phyloP scores from a whole-genome alignment of 2,888 invertebrate genomes.

The Gerris lacustris region DNA sequence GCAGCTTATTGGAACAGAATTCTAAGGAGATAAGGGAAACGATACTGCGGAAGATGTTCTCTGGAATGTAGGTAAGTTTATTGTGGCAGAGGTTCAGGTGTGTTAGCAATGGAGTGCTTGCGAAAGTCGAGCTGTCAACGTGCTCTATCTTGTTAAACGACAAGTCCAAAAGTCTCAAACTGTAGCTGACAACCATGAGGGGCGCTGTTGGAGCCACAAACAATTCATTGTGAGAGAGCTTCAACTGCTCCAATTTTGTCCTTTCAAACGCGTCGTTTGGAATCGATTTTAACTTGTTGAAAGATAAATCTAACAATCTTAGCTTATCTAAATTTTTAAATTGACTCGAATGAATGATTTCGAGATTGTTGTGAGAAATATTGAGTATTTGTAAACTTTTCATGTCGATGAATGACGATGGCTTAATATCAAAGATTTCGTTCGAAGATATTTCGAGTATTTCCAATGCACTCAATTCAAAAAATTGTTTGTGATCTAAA shows the following conservation, averaged over 20 bases:
- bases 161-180: constrained; percentile 62
- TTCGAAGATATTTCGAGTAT: constrained; percentile 62
- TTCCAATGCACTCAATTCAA: constrained; percentile 55
- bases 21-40: constrained; percentile 66
- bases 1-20: constrained; percentile 64
- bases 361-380: constrained; percentile 60
- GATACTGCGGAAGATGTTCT: constrained; percentile 75
- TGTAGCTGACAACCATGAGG: constrained; percentile 63
- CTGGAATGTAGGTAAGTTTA: constrained; percentile 69
- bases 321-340: constrained; percentile 63
- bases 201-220: constrained; percentile 64
- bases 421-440: constrained; percentile 54
- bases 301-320: constrained; percentile 57
- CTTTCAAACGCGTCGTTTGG: constrained; percentile 68
- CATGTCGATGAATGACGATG: constrained; percentile 63
- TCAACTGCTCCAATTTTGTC: constrained; percentile 64
- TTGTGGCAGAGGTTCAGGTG: constrained; percentile 67
- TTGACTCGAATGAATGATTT: constrained; percentile 63
- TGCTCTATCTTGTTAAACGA: constrained; percentile 71
- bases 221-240: constrained; percentile 64
- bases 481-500: constrained; percentile 61
- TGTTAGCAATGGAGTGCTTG: constrained; percentile 64
- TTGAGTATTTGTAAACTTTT: constrained; percentile 64
- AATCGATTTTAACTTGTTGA: constrained; percentile 58
- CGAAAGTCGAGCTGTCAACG: constrained; percentile 75